Evolutionary conservation across 2,797 vertebrate genomes (phyloP).

Genomic region (Darevskia nairensis): DNA sequence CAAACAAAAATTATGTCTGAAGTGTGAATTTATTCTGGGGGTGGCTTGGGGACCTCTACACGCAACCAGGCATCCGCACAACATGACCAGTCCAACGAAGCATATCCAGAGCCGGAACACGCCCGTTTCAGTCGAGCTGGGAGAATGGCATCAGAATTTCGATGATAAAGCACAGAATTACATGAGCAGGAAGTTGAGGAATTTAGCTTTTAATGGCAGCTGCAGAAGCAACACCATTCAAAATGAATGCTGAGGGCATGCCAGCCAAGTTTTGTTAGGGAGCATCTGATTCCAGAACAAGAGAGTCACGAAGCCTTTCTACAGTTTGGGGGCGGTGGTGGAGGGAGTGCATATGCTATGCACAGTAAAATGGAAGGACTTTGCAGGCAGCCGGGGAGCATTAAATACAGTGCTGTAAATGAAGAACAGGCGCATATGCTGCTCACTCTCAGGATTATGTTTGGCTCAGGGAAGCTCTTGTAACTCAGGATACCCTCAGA

Average conservation of each 20-base stretch:
- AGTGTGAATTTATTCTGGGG: no score
- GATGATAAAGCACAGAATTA: neutral
- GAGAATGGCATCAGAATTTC: neutral
- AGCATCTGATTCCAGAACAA: neutral
- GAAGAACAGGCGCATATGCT: neutral
- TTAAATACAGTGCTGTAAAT: neutral
- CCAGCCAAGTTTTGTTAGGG: neutral
- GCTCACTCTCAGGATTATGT: neutral
- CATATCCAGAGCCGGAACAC: neutral
- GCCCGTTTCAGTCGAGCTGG: neutral
- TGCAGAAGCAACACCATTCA: neutral
- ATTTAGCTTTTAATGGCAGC: neutral
- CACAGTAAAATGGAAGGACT: neutral
- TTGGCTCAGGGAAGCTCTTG: neutral
- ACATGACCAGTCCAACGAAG: no score
- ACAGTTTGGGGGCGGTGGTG: neutral
- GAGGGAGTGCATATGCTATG: neutral
- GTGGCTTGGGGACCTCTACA: no score
- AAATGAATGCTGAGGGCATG: neutral
- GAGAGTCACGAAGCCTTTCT: neutral
- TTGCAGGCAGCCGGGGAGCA: constrained; percentile 2
- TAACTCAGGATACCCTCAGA: neutral
- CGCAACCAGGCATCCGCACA: no score
- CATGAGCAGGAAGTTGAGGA: neutral
- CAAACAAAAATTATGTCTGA: no score